Evolutionary conservation across 2,888 invertebrate species (phyloP), one percentile per base, ranked within the genome.

Genomic region (Cotesia congregata): DNA sequence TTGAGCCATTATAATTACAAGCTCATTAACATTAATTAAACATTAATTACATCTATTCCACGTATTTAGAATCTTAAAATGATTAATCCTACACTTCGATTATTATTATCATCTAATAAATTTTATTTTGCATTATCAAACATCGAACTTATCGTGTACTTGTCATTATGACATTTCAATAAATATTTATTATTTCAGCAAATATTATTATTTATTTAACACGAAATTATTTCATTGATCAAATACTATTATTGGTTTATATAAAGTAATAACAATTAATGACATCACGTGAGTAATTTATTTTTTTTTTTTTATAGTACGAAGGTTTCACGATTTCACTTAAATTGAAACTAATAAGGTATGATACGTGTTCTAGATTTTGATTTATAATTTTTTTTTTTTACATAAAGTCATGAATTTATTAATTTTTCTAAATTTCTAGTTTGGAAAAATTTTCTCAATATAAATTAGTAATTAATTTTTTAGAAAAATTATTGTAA

Each of bases 341-440:
- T 50, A 50, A 50, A 12, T 50, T 12, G 4, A 50, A 79, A 84
- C 84, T 83, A 85, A 86, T 85, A 86, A 86, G 86, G 86, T 78
- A 82, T 84, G 84, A 85, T 85, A 83, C 82, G 81, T 84, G 86
- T 84, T 83, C 86, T 84, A 84, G 81, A 84, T 85, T 80, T 80
- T 74, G 72, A 72, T 74, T 76, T 79, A 73, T 72, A 41, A 41
- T 64, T 80, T 81, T 82, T 50, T 50, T 7, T 50, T 50, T 12
- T 50, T 30, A 30, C 30, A 30, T 30, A 30, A 30, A 30, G 2
- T 30, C 2, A 30, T 30, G 30, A 30, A 50, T 50, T 50, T 12
- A 50, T 50, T 50, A 9, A 50, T 12, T 50, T 9, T 50, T 30
- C 30, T 30, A 2, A 30, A 6, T 50, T 12, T 50, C 1, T 12